These are phyloP conservation scores for Thymelicus sylvestris DNA, from an alignment of 2,888 invertebrate species.

Conservation along the genomic window DNA sequence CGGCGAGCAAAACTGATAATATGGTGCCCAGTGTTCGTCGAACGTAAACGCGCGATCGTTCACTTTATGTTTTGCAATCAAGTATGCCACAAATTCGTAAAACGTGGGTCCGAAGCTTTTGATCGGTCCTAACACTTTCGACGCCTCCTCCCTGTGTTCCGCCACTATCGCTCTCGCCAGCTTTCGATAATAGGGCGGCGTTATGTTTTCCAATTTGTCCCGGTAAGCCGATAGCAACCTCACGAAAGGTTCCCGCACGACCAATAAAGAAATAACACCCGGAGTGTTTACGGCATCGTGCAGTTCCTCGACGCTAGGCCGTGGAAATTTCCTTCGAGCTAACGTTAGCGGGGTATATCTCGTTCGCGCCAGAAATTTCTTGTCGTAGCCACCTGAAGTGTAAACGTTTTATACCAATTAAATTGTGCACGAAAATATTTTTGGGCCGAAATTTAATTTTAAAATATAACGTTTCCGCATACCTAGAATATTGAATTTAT, in stretches of 20 bases:
- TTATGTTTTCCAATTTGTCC: conserved; percentile 89
- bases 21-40: conserved; percentile 88
- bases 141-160: conserved; percentile 79
- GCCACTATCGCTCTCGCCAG: conserved; percentile 87
- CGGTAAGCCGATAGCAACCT: conserved; percentile 89
- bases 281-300: conserved; percentile 83
- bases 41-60: conserved; percentile 76
- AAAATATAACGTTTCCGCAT: conserved; percentile 44
- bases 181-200: conserved; percentile 88
- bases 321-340: conserved; percentile 88
- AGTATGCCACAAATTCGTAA: conserved; percentile 88
- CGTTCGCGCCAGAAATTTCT: conserved; percentile 84
- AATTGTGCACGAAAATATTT: conserved; percentile 21
- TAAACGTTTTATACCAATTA: conserved; percentile 31
- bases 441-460: conserved; percentile 16
- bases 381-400: conserved; percentile 84
- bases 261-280: conserved; percentile 87
- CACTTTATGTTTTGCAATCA: conserved; percentile 82
- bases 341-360: conserved; percentile 87
- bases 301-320: conserved; percentile 87
- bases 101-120: conserved; percentile 86
- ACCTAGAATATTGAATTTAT: conserved; percentile 91
- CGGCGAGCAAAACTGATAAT: conserved; percentile 87
- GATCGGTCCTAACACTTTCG: conserved; percentile 61
- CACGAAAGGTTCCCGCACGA: conserved; percentile 90